Percentiles rank a stretch among this genome's conserved stretches.
These are phyloP conservation scores for Nezara viridula DNA, from an alignment of 2,888 invertebrate genomes.

Conservation along the genomic window DNA sequence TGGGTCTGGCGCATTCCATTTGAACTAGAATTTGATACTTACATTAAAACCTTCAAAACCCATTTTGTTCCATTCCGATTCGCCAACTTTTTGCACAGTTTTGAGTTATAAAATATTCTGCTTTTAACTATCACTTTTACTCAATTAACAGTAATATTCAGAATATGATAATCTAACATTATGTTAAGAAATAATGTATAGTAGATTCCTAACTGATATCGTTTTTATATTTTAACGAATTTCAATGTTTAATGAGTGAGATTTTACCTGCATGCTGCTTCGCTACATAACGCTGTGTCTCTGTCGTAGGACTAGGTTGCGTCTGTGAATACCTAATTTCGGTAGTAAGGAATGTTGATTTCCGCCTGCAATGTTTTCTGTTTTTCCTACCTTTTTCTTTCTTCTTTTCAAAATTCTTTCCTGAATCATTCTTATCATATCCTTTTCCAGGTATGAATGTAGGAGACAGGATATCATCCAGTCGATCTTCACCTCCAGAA, in stretches of 20 bases:
- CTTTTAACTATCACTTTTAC: too few relatives aligned
- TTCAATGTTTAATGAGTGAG: background rate
- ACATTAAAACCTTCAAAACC: too few relatives aligned
- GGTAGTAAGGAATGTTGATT: background rate
- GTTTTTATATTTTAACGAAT: too few relatives aligned
- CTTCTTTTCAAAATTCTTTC: background rate
- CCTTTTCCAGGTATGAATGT: background rate
- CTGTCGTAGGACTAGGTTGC: background rate
- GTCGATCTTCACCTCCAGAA: background rate
- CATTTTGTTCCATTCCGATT: too few relatives aligned
- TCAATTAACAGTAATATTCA: too few relatives aligned
- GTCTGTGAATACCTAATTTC: background rate
- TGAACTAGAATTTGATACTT: too few relatives aligned
- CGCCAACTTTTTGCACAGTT: too few relatives aligned
- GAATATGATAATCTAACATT: too few relatives aligned
- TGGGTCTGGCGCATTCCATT: too few relatives aligned
- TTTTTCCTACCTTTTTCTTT: slow-evolving; percentile 8
- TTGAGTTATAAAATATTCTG: too few relatives aligned
- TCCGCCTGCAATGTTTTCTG: background rate
- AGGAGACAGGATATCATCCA: background rate
- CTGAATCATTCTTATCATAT: background rate
- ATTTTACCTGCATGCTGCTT: background rate
- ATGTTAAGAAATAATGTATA: too few relatives aligned
- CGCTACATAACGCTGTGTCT: background rate
- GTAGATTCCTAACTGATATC: too few relatives aligned